Conservation (phyloP, 1,140 invertebrate genomes). For the Galleria mellonella region DNA sequence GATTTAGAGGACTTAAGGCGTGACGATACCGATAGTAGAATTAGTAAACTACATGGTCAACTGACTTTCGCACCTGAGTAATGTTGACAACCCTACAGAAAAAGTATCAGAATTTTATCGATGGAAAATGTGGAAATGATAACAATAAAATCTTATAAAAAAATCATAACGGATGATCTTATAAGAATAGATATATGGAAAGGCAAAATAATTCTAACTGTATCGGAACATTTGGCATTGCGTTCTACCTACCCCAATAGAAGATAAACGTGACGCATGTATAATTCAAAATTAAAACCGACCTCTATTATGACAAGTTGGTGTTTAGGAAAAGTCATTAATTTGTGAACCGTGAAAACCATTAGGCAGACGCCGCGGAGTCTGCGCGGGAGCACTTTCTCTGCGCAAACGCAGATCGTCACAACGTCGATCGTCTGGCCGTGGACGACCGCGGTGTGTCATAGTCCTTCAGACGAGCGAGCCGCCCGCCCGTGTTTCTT, state of each 20-base stretch:
- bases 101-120: background rate
- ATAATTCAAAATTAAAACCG: constrained; percentile 15
- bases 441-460: constrained; percentile 20
- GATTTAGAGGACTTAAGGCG: constrained; percentile 5
- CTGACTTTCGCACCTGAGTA: too few relatives aligned
- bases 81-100: too few relatives aligned
- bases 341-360: constrained; percentile 66
- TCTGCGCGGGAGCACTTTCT: constrained; percentile 67
- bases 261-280: too few relatives aligned
- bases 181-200: too few relatives aligned
- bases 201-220: too few relatives aligned
- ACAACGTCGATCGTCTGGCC: background rate
- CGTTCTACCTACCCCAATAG: too few relatives aligned
- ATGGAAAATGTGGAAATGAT: background rate
- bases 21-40: background rate
- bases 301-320: constrained; percentile 35
- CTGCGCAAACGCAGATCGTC: constrained; percentile 46
- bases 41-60: too few relatives aligned
- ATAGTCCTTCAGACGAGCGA: constrained; percentile 49
- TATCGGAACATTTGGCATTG: too few relatives aligned
- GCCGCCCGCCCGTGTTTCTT: constrained; percentile 32
- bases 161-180: too few relatives aligned
- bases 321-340: constrained; percentile 60
- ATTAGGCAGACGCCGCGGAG: constrained; percentile 68
- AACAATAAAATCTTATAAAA: background rate